These are phyloP conservation scores for Keiferia lycopersicella DNA, from an alignment of 2,888 invertebrate species.

Conservation along the genomic window DNA sequence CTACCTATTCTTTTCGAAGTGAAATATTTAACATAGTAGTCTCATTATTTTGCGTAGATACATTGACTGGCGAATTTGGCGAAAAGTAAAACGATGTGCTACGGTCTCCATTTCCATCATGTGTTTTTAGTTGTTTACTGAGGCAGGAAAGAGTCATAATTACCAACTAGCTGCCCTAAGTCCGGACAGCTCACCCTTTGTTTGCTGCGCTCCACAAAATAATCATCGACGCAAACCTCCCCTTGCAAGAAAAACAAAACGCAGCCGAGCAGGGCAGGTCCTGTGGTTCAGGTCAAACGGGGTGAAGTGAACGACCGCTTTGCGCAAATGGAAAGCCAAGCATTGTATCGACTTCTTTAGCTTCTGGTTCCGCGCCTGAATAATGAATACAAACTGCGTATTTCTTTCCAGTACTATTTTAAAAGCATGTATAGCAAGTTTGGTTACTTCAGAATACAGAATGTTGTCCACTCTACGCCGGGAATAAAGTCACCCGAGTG, in stretches of 20 bases:
- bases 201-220: conserved; percentile 24
- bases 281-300: conserved; percentile 33
- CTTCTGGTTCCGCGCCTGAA: not conserved
- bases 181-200: conserved; percentile 15
- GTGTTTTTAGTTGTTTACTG: conserved; percentile 3
- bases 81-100: not conserved
- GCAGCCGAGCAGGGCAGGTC: conserved; percentile 13
- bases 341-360: conserved; percentile 13
- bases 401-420: not conserved
- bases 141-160: conserved; percentile 18
- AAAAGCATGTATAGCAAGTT: not conserved
- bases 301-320: conserved; percentile 23
- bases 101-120: not conserved
- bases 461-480: not conserved
- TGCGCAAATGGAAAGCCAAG: not conserved
- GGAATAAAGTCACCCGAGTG: conserved; percentile 26
- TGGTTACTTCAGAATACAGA: not conserved
- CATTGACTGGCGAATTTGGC: not conserved
- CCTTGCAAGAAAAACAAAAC: conserved; percentile 14
- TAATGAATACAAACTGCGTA: conserved; percentile 19
- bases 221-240: conserved; percentile 6
- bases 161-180: conserved; percentile 9
- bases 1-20: not conserved
- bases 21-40: not conserved
- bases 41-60: not conserved